Percentiles rank a stretch among this genome's conserved stretches.
phyloP scores from a whole-genome alignment of 2,797 vertebrate species.

The Lerista edwardsae region DNA sequence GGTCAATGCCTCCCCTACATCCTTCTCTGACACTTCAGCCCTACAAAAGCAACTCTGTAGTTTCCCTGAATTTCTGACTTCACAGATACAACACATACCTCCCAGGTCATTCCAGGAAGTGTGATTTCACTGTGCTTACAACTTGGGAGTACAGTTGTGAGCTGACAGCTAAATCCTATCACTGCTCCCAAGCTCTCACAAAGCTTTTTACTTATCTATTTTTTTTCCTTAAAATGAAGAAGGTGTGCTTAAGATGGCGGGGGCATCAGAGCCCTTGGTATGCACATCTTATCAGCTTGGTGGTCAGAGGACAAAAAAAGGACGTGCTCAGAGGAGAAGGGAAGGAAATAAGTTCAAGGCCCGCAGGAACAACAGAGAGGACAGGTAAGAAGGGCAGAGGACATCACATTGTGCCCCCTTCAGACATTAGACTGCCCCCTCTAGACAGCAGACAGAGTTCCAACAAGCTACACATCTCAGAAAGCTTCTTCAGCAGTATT shows the following conservation, averaged over 20 bases:
- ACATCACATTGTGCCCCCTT: no score
- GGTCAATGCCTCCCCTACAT: background rate
- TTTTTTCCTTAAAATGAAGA: conserved; percentile 30
- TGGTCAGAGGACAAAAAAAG: no score
- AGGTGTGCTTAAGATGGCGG: no score
- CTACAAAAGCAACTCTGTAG: background rate
- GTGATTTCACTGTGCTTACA: background rate
- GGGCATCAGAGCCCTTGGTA: no score
- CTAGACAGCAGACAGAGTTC: no score
- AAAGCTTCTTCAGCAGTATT: conserved; percentile 61
- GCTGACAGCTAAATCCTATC: conserved; percentile 47
- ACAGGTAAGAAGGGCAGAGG: no score
- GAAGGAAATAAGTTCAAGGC: no score
- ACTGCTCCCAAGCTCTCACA: conserved; percentile 52
- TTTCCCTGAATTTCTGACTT: background rate
- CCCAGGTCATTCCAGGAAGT: background rate
- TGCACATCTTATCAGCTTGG: no score
- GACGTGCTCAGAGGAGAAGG: no score
- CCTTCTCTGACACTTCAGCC: background rate
- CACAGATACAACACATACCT: background rate
- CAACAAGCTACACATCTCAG: conserved; percentile 65
- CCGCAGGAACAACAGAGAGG: no score
- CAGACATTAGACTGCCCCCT: no score
- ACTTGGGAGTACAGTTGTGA: background rate
- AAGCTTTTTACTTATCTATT: conserved; percentile 39